phyloP scores from a whole-genome alignment of 2,797 vertebrate genomes.

The Phylloscopus collybita region DNA sequence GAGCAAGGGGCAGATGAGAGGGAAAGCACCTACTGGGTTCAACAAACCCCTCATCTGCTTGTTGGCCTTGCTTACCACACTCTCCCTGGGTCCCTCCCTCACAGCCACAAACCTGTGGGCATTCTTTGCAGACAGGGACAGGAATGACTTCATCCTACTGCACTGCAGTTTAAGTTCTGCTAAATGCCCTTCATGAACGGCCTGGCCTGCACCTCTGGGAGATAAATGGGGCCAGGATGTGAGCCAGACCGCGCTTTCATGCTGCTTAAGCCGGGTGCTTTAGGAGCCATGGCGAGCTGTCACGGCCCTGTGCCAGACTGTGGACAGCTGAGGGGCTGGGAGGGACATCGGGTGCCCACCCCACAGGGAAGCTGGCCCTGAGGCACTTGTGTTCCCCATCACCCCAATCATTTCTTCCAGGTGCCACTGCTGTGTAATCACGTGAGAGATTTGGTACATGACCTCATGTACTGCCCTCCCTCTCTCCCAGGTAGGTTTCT shows the following conservation, averaged over 20 bases:
- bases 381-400: too few relatives aligned
- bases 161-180: background rate
- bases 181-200: rapidly evolving
- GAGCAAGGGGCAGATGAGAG: background rate
- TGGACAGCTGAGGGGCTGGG: too few relatives aligned
- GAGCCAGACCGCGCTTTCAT: rapidly evolving
- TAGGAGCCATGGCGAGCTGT: background rate
- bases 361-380: too few relatives aligned
- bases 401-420: too few relatives aligned
- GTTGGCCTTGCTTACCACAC: background rate
- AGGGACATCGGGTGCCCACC: too few relatives aligned
- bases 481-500: background rate
- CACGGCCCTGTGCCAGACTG: background rate
- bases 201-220: background rate
- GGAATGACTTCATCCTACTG: background rate
- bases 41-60: background rate
- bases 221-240: background rate
- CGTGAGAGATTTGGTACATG: background rate
- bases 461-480: rapidly evolving
- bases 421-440: background rate
- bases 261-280: background rate
- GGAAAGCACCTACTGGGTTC: background rate
- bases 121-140: background rate
- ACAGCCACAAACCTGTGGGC: background rate
- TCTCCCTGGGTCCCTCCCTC: background rate